phyloP scores from a whole-genome alignment of 1,140 invertebrate species.

The Drosophila eugracilis region DNA sequence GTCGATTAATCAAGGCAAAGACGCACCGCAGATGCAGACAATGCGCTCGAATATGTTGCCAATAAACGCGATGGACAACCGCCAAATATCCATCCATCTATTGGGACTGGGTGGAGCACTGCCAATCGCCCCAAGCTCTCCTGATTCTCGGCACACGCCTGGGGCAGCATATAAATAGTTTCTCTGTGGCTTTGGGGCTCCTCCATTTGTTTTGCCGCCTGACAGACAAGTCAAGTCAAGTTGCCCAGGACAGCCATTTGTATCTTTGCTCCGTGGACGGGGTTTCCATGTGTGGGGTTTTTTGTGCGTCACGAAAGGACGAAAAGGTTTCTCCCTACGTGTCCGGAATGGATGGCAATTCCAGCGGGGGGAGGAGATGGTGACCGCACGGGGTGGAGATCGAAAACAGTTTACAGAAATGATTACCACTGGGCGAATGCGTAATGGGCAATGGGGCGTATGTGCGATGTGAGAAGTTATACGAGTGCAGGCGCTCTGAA shows the following conservation, averaged over 20 bases:
- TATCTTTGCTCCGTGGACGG: constrained; percentile 23
- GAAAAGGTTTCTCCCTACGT: constrained; percentile 53
- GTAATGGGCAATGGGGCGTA: constrained; percentile 76
- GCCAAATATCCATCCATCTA: constrained; percentile 9
- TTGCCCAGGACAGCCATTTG: constrained; percentile 32
- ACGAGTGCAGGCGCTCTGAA: constrained; percentile 30
- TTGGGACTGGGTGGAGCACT: background rate
- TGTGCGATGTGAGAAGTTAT: constrained; percentile 55
- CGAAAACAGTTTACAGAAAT: constrained; percentile 81
- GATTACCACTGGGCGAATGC: constrained; percentile 73
- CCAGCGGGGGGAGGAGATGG: too few species aligned
- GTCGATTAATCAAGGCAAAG: constrained; percentile 66
- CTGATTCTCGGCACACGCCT: constrained; percentile 10
- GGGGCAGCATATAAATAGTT: constrained; percentile 71
- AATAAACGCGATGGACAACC: constrained; percentile 36
- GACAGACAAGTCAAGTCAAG: constrained; percentile 68
- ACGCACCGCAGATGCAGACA: constrained; percentile 53
- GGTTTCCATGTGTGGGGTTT: constrained; percentile 5
- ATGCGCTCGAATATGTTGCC: constrained; percentile 54
- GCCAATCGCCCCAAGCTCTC: constrained; percentile 8
- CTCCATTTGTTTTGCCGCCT: constrained; percentile 68
- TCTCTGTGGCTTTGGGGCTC: constrained; percentile 32
- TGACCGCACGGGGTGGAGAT: constrained; percentile 50
- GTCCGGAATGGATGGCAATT: constrained; percentile 47
- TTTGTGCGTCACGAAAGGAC: constrained; percentile 22